Base-by-base conservation (phyloP, 2,797 vertebrate genomes). In the Thamnophis elegans region DNA sequence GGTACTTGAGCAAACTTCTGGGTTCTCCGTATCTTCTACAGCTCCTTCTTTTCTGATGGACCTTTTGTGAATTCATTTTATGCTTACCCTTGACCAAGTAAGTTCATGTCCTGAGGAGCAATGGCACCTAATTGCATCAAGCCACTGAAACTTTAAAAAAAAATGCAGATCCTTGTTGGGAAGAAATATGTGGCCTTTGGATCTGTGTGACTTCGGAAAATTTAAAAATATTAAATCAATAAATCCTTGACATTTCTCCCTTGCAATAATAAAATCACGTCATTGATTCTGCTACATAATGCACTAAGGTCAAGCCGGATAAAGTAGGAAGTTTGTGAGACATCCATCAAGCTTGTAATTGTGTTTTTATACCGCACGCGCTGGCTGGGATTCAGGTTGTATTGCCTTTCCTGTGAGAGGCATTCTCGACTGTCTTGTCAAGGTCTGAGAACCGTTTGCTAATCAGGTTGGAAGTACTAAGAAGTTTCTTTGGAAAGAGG, bases 141-240 rank as follows among this genome's bases (percentile, higher is more conserved):
- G 12, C 36, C 28, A 36, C 32, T 59, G 56, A 42, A 78, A 73
- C 36, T 82, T 78, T 11, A 32, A 89, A 56, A 60, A 13, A 13
- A 10, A 32, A n/a, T 5, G 54, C 47, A 5, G 47, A 65, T 87
- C 47, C 47, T 82, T 32, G 42, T 89, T 28, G 85, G 56, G 47
- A 58, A 82, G 28, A 92, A 58, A 53, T 47, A 89, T 78, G 14
- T 60, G 54, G 42, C 42, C 56, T 73, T 59, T 53, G 68, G 87
- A 73, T 89, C 73, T 14, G 13, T 82, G 65, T 58, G 42, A 60
- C 87, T 92, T 89, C 91, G 92, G 91, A 89, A 92, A 92, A 92
- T 92, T 82, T 89, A 89, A 92, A 89, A 92, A 89, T 89, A 88
- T 88, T 55, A 87, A 88, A 91, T 88, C 87, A 92, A 92, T 92